Percentiles rank a stretch among this genome's conserved stretches.
phyloP scores from a whole-genome alignment of 2,888 invertebrate genomes.

The Tetanocera ferruginea region DNA sequence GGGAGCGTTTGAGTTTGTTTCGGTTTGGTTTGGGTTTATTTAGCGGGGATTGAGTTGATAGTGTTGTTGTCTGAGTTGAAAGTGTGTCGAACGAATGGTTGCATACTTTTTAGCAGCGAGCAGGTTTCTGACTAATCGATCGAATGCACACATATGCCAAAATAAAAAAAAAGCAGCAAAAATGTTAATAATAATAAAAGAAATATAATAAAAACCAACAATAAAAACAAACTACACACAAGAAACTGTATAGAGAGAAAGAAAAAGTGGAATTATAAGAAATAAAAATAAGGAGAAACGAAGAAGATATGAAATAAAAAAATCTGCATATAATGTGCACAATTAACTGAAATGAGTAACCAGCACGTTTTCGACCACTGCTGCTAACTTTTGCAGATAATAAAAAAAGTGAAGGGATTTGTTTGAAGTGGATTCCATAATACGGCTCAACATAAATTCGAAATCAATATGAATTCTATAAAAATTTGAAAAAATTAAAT shows the following conservation, averaged over 20 bases:
- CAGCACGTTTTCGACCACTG: no score
- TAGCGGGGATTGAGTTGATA: not conserved
- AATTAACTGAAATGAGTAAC: no score
- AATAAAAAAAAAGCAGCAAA: not conserved
- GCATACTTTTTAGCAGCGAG: constrained; percentile 5
- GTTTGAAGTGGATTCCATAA: no score
- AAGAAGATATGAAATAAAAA: not conserved
- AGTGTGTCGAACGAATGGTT: not conserved
- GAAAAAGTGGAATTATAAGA: constrained; percentile 11
- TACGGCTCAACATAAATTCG: no score
- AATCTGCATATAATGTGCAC: no score
- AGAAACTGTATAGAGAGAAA: not conserved
- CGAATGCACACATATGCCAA: not conserved
- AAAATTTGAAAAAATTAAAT: no score
- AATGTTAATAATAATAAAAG: not conserved
- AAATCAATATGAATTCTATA: no score
- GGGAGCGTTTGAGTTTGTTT: not conserved
- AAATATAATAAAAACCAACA: not conserved
- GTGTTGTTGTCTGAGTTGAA: not conserved
- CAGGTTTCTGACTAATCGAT: constrained; percentile 33
- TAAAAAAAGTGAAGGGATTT: no score
- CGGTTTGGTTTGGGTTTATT: constrained; percentile 5
- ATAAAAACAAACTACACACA: not conserved
- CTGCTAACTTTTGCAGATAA: no score
- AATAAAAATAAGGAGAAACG: constrained; percentile 19